Evolutionary conservation across 2,113 vertebrate species (phyloP), one percentile per base, ranked within the genome.

Genomic region (Paracanthobrama guichenoti): DNA sequence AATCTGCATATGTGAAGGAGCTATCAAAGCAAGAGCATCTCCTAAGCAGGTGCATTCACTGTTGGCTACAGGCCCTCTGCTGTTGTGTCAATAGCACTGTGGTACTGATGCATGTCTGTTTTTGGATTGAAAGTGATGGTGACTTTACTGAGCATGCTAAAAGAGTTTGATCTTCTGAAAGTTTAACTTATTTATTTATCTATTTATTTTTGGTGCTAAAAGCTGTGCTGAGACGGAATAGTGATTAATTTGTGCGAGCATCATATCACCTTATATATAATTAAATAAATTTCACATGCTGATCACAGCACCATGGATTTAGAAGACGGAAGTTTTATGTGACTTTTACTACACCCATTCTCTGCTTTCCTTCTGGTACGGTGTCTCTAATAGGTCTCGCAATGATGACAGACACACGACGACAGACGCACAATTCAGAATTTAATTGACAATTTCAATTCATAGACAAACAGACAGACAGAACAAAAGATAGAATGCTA

Each of bases 1-100:
- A 88, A 89, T 90, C 89, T 90, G 90, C 89, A 91, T 93, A 90
- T 93, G 92, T 93, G 91, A 93, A 92, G 92, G 91, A 91, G 91
- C 90, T 92, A 93, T 92, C 92, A 93, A 92, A 93, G 91, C 92
- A 88, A 86, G 87, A 90, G 88, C 89, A 90, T 92, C 91, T 92
- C 90, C 76, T 87, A 92, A 89, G 90, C 90, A 88, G 84, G 84
- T 90, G 74, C 82, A 82, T 87, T 84, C 84, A 13, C 77, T 81
- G 85, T 81, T 84, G 80, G 83, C 82, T 62, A 62, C 55, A 66
- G 6, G 28, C 53, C 16, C 8, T 24, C 28, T 10, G 62, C 73
- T 83, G 74, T 87, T 28, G 46, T 91, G 85, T 91, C 91, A 88
- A 90, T 83, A 87, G 48, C 55, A 74, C 62, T 44, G 62, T 55